phyloP scores from a whole-genome alignment of 1,140 invertebrate species.

The Pissodes strobi region DNA sequence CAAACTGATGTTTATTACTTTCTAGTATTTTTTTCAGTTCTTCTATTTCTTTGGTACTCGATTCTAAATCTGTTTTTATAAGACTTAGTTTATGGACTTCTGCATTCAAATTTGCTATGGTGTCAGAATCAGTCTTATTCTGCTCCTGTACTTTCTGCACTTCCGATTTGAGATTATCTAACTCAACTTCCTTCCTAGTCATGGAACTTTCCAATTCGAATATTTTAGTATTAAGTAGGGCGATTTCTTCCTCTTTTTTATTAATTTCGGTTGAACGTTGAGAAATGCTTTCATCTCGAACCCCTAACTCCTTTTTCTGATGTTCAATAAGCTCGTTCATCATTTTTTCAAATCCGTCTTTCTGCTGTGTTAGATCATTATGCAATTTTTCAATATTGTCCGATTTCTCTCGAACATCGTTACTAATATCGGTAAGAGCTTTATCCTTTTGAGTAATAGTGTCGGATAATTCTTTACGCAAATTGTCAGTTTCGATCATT shows the following conservation, averaged over 20 bases:
- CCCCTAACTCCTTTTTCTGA: slow-evolving; percentile 28
- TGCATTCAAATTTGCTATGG: slow-evolving; percentile 9
- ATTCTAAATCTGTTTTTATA: slow-evolving; percentile 6
- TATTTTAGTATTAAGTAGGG: not conserved
- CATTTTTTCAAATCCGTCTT: slow-evolving; percentile 12
- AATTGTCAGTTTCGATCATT: slow-evolving; percentile 58
- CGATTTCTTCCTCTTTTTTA: slow-evolving; percentile 53
- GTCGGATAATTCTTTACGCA: slow-evolving; percentile 53
- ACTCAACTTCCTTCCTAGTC: not conserved
- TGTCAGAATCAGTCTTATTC: slow-evolving; percentile 1
- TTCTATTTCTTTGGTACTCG: slow-evolving; percentile 16
- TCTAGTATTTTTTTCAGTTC: not conserved
- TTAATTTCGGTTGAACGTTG: slow-evolving; percentile 57
- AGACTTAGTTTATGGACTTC: slow-evolving; percentile 1
- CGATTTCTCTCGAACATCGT: slow-evolving; percentile 15
- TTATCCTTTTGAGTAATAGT: slow-evolving; percentile 10
- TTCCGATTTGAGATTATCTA: not conserved
- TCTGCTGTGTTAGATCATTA: slow-evolving; percentile 6
- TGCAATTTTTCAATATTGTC: slow-evolving; percentile 15
- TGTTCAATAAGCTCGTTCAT: slow-evolving; percentile 15
- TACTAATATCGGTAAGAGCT: slow-evolving; percentile 15
- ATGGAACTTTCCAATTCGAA: not conserved
- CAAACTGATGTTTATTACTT: slow-evolving; percentile 3
- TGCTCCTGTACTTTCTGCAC: not conserved
- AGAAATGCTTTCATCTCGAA: slow-evolving; percentile 58